Base-by-base conservation (phyloP, 1,140 invertebrate species). In the Diabrotica undecimpunctata region DNA sequence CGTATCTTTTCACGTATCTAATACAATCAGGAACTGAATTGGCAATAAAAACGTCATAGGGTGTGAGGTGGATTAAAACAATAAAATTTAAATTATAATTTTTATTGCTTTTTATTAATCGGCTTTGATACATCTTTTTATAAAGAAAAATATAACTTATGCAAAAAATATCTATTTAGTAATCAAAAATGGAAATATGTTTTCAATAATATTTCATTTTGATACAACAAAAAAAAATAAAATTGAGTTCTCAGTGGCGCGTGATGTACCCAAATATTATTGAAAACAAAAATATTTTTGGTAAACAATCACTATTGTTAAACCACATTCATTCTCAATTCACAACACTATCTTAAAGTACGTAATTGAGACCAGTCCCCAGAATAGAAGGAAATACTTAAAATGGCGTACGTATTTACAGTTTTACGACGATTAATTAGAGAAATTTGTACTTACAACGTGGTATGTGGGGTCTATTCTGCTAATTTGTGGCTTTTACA, bases 81-180 rank as follows among this genome's bases (percentile, higher is more conserved):
- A 2, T 25, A 25, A 25, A 25, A 25, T 25, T 25, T 25, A 25
- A 25, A 46, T 46, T 46, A 46, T 6, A 54, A 5, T 54, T 13
- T 50, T 60, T 37, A 38, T 37, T 38, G 39, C 5, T 60, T 60
- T 60, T 25, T 50, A 60, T 60, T 60, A 12, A 41, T 60, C 35
- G 39, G 8, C 35, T 60, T 60, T 60, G 50, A 60, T 60, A 60
- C 58, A 60, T 60, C 41, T 60, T 60, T 60, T 69, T 69, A 57
- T 69, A 64, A 69, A 69, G 67, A 69, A 69, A 68, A 69, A 68
- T 69, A 69, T 66, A 69, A 69, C 64, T 65, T 66, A 69, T 69
- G 64, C 64, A 66, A 69, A 69, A 69, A 69, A 69, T 69, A 69
- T 69, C 61, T 65, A 65, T 69, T 63, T 55, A 59, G 58, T 64